These are phyloP conservation scores for Aleiodes testaceus DNA, from an alignment of 2,888 invertebrate species.

Conservation along the genomic window DNA sequence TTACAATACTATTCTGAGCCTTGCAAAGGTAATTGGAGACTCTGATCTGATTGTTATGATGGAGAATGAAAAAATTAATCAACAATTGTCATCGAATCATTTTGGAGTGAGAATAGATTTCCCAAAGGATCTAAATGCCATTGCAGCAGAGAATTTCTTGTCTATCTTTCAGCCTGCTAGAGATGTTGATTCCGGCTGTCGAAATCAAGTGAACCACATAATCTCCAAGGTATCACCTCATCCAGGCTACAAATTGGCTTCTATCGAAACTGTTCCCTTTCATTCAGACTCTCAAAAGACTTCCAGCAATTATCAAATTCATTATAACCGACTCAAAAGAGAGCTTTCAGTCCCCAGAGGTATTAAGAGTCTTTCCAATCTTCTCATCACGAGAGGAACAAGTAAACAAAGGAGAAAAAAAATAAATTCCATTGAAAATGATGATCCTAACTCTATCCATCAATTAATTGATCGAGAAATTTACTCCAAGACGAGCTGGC, in stretches of 20 bases:
- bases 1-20: conserved; percentile 74
- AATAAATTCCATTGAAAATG: conserved; percentile 47
- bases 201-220: conserved; percentile 61
- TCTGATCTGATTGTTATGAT: conserved; percentile 72
- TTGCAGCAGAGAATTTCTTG: conserved; percentile 73
- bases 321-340: conserved; percentile 65
- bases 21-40: conserved; percentile 72
- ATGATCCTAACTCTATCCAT: conserved; percentile 56
- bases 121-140: conserved; percentile 72
- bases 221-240: conserved; percentile 72
- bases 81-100: conserved; percentile 58
- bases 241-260: conserved; percentile 73
- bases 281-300: conserved; percentile 11
- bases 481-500: conserved; percentile 69
- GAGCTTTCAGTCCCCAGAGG: conserved; percentile 43
- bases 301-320: conserved; percentile 69
- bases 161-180: conserved; percentile 73
- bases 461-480: conserved; percentile 66
- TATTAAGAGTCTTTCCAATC: conserved; percentile 62
- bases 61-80: conserved; percentile 71
- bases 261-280: conserved; percentile 65
- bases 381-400: conserved; percentile 72
- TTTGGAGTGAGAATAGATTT: conserved; percentile 58
- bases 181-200: conserved; percentile 46
- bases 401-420: neutral